These are phyloP conservation scores for Macroglossus sobrinus DNA, from an alignment of 2,113 vertebrate genomes.

Conservation along the genomic window DNA sequence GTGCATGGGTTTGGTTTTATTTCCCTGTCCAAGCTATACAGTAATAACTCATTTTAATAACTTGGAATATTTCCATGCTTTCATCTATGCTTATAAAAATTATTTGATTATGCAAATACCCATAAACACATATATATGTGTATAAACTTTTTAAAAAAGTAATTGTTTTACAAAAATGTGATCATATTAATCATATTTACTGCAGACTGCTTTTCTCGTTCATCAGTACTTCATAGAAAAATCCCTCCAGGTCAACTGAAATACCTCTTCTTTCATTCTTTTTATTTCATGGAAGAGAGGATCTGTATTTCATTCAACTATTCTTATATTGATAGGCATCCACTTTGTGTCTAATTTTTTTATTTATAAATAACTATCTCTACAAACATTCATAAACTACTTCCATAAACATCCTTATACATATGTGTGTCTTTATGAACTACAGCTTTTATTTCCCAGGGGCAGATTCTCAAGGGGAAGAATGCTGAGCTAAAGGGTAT, in stretches of 20 bases:
- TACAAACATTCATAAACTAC: background rate
- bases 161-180: background rate
- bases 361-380: background rate
- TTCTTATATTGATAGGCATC: background rate
- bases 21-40: background rate
- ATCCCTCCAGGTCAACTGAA: background rate
- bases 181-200: background rate
- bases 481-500: background rate
- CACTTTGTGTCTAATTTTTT: background rate
- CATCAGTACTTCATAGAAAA: background rate
- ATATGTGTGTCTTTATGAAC: background rate
- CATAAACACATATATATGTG: background rate
- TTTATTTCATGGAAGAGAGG: background rate
- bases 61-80: background rate
- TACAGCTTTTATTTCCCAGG: constrained; percentile 20
- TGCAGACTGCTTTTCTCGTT: background rate
- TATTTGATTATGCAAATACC: background rate
- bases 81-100: constrained; percentile 4
- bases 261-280: background rate
- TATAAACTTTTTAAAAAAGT: background rate
- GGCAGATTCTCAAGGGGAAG: background rate
- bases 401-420: background rate
- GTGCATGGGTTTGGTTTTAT: background rate
- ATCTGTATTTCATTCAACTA: background rate
- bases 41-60: background rate